Conservation (phyloP, 2,113 vertebrate species). For the Neotoma lepida region DNA sequence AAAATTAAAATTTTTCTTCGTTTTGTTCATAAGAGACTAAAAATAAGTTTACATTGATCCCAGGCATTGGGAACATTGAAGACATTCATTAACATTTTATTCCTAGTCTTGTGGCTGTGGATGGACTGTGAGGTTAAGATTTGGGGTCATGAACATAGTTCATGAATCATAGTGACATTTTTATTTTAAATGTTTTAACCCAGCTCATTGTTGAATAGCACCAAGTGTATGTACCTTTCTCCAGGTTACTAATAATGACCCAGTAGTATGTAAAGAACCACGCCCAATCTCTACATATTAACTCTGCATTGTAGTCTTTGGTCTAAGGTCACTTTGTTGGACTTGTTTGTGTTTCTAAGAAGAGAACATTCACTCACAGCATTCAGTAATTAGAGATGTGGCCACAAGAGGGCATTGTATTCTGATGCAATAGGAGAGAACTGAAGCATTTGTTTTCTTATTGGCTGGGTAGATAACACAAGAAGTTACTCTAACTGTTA, state of each 20-base stretch:
- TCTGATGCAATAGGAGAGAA: neutral
- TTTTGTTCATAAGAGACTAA: neutral
- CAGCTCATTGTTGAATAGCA: neutral
- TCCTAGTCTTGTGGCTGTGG: neutral
- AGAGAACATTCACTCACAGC: neutral
- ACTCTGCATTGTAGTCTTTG: neutral
- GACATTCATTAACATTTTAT: neutral
- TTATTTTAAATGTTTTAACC: neutral
- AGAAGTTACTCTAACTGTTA: neutral
- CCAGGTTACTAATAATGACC: neutral
- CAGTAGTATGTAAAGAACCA: neutral
- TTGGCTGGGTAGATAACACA: neutral
- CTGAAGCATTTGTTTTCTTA: neutral
- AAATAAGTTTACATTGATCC: neutral
- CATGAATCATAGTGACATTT: neutral
- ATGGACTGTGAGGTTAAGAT: conserved; percentile 49
- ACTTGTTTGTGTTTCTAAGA: neutral
- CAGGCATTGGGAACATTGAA: neutral
- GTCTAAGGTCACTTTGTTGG: neutral
- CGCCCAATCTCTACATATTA: neutral
- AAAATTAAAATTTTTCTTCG: neutral
- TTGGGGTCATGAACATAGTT: neutral
- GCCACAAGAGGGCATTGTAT: neutral
- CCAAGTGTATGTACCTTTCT: too few relatives aligned
- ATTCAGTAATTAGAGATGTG: neutral